Evolutionary conservation across 2,113 vertebrate genomes (phyloP).

Genomic region (Prunella fulvescens): DNA sequence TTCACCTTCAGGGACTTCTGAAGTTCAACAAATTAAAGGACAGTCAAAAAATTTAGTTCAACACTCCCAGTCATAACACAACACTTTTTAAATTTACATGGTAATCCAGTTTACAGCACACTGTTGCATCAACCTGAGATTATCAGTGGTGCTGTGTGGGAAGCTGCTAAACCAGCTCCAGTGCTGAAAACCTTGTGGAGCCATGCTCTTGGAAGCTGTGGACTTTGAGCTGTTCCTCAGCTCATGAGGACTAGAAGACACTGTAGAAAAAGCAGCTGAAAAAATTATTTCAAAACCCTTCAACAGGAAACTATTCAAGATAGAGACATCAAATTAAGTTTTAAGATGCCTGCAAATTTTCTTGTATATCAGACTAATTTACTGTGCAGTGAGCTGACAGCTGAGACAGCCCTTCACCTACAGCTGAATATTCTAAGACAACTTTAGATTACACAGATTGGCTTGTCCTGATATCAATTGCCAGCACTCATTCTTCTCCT

Average conservation of each 20-base stretch:
- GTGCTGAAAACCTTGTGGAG: not conserved
- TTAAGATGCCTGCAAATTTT: not conserved
- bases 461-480: not conserved
- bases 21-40: not conserved
- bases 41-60: not conserved
- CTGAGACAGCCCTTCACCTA: not conserved
- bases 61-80: rapidly evolving
- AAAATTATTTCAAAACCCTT: not conserved
- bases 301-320: not conserved
- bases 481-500: not conserved
- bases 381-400: not conserved
- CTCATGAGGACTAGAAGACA: not conserved
- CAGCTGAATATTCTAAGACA: not conserved
- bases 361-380: not conserved
- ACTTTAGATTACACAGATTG: not conserved
- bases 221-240: not conserved
- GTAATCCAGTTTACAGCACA: not conserved
- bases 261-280: not conserved
- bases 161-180: not conserved
- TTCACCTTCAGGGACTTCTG: not conserved
- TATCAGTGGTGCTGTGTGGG: not conserved
- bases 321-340: not conserved
- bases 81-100: not conserved
- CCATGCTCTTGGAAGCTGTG: not conserved
- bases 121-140: not conserved